Conservation (phyloP, 2,888 invertebrate species). For the Reticulitermes lucifugus region DNA sequence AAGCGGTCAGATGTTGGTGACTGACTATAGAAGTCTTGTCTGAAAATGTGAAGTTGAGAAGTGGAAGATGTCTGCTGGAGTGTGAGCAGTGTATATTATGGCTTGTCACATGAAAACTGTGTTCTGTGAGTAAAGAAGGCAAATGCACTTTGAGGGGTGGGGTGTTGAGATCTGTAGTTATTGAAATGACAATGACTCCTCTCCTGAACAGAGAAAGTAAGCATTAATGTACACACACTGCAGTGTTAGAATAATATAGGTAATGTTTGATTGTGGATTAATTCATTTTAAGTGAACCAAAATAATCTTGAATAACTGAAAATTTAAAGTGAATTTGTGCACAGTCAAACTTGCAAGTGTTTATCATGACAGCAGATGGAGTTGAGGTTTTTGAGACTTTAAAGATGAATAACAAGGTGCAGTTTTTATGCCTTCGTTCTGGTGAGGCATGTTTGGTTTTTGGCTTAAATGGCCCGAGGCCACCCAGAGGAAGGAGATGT, state of each 20-base stretch:
- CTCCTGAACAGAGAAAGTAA: not conserved
- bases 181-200: not conserved
- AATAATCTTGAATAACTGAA: not conserved
- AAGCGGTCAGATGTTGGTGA: slow-evolving; percentile 3
- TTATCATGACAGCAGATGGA: not conserved
- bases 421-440: not conserved
- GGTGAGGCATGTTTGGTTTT: not conserved
- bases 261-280: not conserved
- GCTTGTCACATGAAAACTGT: slow-evolving; percentile 11
- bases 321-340: not conserved
- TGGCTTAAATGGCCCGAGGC: not conserved
- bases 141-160: not conserved
- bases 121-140: not conserved
- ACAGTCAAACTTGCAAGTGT: not conserved
- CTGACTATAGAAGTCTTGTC: slow-evolving; percentile 8
- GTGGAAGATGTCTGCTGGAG: not conserved
- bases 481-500: not conserved
- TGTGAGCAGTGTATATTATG: not conserved
- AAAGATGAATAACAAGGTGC: not conserved
- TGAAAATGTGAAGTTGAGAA: not conserved
- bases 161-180: not conserved
- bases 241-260: not conserved
- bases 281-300: not conserved
- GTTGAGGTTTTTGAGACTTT: not conserved
- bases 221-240: not conserved